Percentiles rank a stretch among this genome's conserved stretches.
Evolutionary conservation across 2,888 invertebrate genomes (phyloP).

Genomic region (Spilarctia lutea): DNA sequence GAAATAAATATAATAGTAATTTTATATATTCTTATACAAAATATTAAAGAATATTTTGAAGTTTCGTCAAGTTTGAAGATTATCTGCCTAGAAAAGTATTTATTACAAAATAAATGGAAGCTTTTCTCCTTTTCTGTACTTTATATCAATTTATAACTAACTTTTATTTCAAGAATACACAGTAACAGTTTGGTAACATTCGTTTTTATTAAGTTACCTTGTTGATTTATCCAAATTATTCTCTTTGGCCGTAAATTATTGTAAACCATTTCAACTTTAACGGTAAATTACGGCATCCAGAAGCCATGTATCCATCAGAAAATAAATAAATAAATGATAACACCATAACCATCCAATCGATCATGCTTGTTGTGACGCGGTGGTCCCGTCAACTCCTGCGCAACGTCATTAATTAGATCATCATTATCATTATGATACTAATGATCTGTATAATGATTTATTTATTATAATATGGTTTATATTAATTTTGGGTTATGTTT

Average conservation of each 20-base stretch:
- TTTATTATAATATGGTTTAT: conserved; percentile 29
- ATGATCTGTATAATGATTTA: conserved; percentile 54
- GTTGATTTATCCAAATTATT: neutral
- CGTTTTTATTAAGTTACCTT: neutral
- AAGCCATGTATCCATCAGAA: conserved; percentile 36
- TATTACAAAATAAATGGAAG: neutral
- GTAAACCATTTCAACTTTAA: conserved; percentile 21
- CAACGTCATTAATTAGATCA: conserved; percentile 68
- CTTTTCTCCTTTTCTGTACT: neutral
- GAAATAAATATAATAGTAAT: no score
- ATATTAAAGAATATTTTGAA: no score
- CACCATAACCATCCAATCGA: conserved; percentile 57
- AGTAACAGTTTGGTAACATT: neutral
- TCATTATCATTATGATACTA: conserved; percentile 59
- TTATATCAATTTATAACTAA: neutral
- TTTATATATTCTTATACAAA: no score
- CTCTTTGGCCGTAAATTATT: neutral
- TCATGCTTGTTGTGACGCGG: conserved; percentile 65
- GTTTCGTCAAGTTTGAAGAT: neutral
- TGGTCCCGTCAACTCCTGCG: conserved; percentile 57
- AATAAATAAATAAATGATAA: conserved; percentile 50
- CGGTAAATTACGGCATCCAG: conserved; percentile 40
- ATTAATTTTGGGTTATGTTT: conserved; percentile 23
- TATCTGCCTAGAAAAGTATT: neutral
- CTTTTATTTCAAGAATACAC: no score